These are phyloP conservation scores for Phlogophora meticulosa DNA, from an alignment of 2,888 invertebrate genomes.

Conservation along the genomic window DNA sequence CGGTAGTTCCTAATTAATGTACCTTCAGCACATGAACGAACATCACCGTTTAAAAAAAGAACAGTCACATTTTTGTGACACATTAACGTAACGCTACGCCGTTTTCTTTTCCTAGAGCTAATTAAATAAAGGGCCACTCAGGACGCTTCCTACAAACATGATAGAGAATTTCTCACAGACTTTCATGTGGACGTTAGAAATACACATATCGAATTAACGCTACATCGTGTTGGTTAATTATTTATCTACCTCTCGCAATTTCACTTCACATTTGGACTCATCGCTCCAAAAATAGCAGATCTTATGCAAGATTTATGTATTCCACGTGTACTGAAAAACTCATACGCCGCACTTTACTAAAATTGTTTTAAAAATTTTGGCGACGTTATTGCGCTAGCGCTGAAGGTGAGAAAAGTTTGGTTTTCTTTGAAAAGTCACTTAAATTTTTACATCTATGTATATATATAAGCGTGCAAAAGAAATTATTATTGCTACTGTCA, in stretches of 20 bases:
- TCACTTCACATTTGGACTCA: slow-evolving; percentile 37
- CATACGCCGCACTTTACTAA: slow-evolving; percentile 58
- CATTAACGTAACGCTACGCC: slow-evolving; percentile 36
- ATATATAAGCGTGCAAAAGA: not conserved
- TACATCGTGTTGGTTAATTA: slow-evolving; percentile 54
- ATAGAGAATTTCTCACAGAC: slow-evolving; percentile 51
- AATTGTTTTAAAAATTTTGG: slow-evolving; percentile 43
- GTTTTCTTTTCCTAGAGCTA: slow-evolving; percentile 51
- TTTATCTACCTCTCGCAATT: slow-evolving; percentile 42
- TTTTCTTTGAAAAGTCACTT: slow-evolving; percentile 26
- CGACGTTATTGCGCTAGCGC: slow-evolving; percentile 18
- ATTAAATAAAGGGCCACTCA: slow-evolving; percentile 66
- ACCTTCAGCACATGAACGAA: too few species aligned
- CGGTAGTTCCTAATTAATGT: too few species aligned
- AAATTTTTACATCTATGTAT: not conserved
- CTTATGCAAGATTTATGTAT: slow-evolving; percentile 51
- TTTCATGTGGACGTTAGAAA: slow-evolving; percentile 47
- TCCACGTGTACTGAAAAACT: slow-evolving; percentile 47
- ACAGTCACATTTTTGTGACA: slow-evolving; percentile 19
- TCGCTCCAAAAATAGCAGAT: slow-evolving; percentile 18
- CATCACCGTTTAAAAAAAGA: slow-evolving; percentile 25
- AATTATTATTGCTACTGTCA: not conserved
- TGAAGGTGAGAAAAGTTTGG: slow-evolving; percentile 3
- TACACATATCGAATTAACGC: slow-evolving; percentile 63
- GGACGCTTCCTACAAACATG: slow-evolving; percentile 51